phyloP scores from a whole-genome alignment of 2,888 invertebrate species.

The Chydorus sphaericus region DNA sequence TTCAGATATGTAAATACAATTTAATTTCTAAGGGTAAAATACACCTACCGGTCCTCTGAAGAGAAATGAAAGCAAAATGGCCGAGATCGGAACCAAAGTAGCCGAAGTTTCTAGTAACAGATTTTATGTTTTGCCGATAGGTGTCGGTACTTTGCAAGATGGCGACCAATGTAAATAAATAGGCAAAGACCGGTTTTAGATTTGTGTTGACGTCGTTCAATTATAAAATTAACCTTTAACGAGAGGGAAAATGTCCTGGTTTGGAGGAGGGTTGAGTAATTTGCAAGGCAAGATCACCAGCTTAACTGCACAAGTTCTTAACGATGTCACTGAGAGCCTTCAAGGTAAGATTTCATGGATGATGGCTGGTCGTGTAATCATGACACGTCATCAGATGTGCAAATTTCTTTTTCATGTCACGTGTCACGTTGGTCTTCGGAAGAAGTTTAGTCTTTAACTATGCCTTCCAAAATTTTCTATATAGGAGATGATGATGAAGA shows the following conservation, averaged over 20 bases:
- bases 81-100: not conserved
- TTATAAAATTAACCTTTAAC: too few species aligned
- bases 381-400: conserved; percentile 8
- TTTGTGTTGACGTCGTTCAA: too few species aligned
- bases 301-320: conserved; percentile 76
- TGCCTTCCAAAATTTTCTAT: too few species aligned
- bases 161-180: not conserved
- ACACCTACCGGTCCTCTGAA: not conserved
- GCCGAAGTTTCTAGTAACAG: not conserved
- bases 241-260: conserved; percentile 31
- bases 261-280: conserved; percentile 29
- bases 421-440: too few species aligned
- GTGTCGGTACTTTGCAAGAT: not conserved
- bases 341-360: conserved; percentile 31
- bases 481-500: too few species aligned
- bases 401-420: too few species aligned
- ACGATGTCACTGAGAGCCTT: conserved; percentile 50
- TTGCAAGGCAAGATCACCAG: conserved; percentile 71
- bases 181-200: too few species aligned
- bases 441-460: too few species aligned
- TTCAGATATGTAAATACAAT: not conserved
- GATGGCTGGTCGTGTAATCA: not conserved
- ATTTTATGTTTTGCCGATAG: not conserved
- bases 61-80: not conserved
- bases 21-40: not conserved